Percentiles rank a stretch among this genome's conserved stretches.
Evolutionary conservation across 2,888 invertebrate genomes (phyloP).

Genomic region (Microplitis deprimator): DNA sequence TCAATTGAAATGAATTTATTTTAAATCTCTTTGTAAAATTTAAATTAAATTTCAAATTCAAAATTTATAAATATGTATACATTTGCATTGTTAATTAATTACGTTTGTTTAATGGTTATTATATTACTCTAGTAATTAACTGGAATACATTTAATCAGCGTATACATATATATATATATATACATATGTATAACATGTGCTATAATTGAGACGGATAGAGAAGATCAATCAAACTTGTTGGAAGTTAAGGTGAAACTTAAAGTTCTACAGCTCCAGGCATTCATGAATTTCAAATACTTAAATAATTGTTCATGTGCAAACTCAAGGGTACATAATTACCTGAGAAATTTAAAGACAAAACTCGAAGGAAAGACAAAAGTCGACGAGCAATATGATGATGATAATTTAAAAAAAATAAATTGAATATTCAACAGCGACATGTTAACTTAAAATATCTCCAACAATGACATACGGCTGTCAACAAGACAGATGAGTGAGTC

Average conservation of each 20-base stretch:
- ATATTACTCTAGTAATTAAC: not conserved
- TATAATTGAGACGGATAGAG: not conserved
- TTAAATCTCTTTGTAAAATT: not conserved
- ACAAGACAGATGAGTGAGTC: not conserved
- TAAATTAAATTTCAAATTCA: not conserved
- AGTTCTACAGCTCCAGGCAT: not conserved
- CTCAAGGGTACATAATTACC: not conserved
- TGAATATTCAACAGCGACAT: not conserved
- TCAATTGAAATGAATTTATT: too few relatives aligned
- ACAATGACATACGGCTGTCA: not conserved
- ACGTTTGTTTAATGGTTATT: not conserved
- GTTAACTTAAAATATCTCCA: not conserved
- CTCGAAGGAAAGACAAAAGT: not conserved
- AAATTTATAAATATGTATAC: not conserved
- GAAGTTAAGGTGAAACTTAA: not conserved
- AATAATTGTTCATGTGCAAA: not conserved
- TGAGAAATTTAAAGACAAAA: not conserved
- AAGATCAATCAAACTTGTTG: not conserved
- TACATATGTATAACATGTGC: not conserved
- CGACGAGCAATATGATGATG: not conserved
- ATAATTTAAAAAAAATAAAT: not conserved
- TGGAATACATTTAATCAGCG: not conserved
- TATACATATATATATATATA: not conserved
- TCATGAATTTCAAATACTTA: slow-evolving; percentile 1
- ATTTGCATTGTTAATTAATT: not conserved